Conservation (phyloP, 2,113 vertebrate species). For the Osmerus eperlanus region DNA sequence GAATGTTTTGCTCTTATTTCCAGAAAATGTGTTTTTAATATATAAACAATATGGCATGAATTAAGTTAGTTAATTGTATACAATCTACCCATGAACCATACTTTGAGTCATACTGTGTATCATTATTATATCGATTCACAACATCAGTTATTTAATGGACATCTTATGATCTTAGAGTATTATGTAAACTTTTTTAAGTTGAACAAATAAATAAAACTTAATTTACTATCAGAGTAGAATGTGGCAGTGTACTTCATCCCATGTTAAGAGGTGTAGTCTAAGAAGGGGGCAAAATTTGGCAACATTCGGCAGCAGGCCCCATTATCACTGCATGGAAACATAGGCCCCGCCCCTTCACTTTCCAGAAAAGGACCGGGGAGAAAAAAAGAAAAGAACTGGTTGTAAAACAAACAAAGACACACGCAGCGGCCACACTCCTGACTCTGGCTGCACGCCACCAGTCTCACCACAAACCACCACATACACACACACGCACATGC, state of each 20-base stretch:
- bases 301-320: constrained; percentile 40
- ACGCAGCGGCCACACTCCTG: constrained; percentile 56
- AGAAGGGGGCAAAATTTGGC: constrained; percentile 44
- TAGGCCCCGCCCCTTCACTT: constrained; percentile 52
- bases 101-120: too few relatives aligned
- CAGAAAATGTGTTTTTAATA: background rate
- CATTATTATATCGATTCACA: too few relatives aligned
- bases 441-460: constrained; percentile 64
- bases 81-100: too few relatives aligned
- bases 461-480: constrained; percentile 59
- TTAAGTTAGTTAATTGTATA: too few relatives aligned
- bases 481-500: constrained; percentile 10
- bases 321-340: constrained; percentile 42
- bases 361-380: constrained; percentile 40
- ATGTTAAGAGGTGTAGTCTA: constrained; percentile 7
- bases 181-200: too few relatives aligned
- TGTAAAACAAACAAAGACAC: constrained; percentile 73
- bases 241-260: constrained; percentile 27
- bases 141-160: too few relatives aligned
- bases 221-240: constrained; percentile 2
- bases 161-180: background rate
- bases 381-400: constrained; percentile 20
- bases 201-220: background rate
- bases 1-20: background rate
- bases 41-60: too few relatives aligned